These are phyloP conservation scores for Chanos chanos DNA, from an alignment of 2,797 vertebrate species.

Conservation along the genomic window DNA sequence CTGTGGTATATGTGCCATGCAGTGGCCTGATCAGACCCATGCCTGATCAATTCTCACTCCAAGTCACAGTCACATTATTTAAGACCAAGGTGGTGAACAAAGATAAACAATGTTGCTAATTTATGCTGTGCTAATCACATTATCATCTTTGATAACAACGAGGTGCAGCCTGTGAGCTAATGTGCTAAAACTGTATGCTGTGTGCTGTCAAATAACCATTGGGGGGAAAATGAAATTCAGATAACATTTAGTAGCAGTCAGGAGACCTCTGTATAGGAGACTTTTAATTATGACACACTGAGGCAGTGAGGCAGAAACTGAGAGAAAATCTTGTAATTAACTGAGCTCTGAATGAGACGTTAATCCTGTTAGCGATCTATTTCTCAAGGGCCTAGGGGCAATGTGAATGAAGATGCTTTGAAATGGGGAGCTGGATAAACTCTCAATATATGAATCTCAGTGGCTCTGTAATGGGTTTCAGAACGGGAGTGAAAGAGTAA, in stretches of 20 bases:
- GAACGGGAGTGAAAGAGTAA: no score
- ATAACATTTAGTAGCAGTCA: no score
- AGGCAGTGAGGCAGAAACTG: conserved; percentile 9
- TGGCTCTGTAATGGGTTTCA: no score
- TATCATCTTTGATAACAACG: conserved; percentile 4
- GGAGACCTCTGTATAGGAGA: neutral
- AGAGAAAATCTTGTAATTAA: conserved; percentile 14
- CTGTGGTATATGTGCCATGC: no score
- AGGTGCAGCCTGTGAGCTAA: conserved; percentile 5
- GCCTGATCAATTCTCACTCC: neutral
- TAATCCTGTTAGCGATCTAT: conserved; percentile 23
- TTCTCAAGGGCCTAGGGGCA: conserved; percentile 4
- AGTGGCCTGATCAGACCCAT: conserved; percentile 3
- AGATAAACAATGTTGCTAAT: conserved; percentile 41
- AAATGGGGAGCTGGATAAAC: neutral
- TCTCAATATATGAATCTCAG: no score
- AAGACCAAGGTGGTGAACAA: conserved; percentile 36
- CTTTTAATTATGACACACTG: conserved; percentile 13
- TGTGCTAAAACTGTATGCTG: neutral
- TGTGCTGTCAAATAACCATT: no score
- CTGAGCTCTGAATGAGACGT: neutral
- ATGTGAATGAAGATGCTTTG: neutral
- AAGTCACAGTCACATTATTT: neutral
- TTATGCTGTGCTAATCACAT: conserved; percentile 24
- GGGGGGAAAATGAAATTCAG: neutral